These are phyloP conservation scores for Crepidodera aurea DNA, from an alignment of 2,888 invertebrate species.

Conservation along the genomic window DNA sequence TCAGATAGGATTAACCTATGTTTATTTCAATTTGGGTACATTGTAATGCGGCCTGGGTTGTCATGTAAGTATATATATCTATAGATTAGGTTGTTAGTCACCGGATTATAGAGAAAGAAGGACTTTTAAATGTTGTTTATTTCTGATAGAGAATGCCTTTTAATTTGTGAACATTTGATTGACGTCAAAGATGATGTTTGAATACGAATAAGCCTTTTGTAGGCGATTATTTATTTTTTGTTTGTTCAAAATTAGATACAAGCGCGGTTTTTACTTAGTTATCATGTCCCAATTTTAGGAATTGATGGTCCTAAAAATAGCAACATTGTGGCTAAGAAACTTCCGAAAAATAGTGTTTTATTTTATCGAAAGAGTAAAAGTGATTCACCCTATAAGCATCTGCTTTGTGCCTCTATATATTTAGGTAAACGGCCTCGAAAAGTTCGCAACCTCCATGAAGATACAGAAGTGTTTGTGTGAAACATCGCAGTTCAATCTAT, in stretches of 20 bases:
- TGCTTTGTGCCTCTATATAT: slow-evolving; percentile 15
- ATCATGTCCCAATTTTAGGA: too few species aligned
- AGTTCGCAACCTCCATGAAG: slow-evolving; percentile 14
- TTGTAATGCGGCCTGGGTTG: slow-evolving; percentile 26
- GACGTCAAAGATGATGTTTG: background rate
- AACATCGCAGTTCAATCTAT: slow-evolving; percentile 24
- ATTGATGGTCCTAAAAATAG: too few species aligned
- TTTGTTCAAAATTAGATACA: too few species aligned
- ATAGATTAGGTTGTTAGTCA: slow-evolving; percentile 17
- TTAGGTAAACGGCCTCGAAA: slow-evolving; percentile 27
- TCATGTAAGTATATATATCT: slow-evolving; percentile 27
- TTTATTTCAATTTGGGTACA: slow-evolving; percentile 32
- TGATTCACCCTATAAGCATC: background rate
- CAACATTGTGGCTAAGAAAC: too few species aligned
- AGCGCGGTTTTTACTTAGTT: too few species aligned
- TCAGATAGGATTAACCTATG: slow-evolving; percentile 29
- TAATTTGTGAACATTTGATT: background rate
- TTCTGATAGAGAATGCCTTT: background rate
- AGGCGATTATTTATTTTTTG: too few species aligned
- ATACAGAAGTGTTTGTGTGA: slow-evolving; percentile 13
- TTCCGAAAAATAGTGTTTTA: too few species aligned
- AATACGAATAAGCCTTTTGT: too few species aligned
- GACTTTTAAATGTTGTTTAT: background rate
- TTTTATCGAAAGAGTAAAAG: too few species aligned
- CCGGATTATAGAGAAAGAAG: background rate